Percentiles rank a stretch among this genome's conserved stretches.
These are phyloP conservation scores for Acomys russatus DNA, from an alignment of 2,797 vertebrate genomes.

Conservation along the genomic window DNA sequence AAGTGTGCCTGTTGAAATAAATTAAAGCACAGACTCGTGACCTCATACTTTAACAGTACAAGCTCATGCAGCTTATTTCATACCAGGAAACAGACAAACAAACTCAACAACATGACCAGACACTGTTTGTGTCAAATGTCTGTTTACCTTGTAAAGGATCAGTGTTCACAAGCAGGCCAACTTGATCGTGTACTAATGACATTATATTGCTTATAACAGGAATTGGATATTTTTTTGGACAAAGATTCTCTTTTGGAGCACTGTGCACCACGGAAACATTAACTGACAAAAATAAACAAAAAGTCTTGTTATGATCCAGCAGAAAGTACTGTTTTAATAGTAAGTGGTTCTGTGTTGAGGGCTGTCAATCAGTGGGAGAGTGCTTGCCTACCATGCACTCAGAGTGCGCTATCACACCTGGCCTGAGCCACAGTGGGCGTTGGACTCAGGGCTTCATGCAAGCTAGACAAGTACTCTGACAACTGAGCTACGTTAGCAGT, in stretches of 20 bases:
- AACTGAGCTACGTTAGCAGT: neutral
- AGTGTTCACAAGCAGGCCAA: slow-evolving; percentile 90
- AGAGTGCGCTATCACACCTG: neutral
- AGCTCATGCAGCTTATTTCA: slow-evolving; percentile 38
- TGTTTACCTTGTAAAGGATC: slow-evolving; percentile 92
- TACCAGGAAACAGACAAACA: slow-evolving; percentile 64
- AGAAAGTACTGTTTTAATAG: slow-evolving; percentile 55
- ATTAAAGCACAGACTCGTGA: slow-evolving; percentile 69
- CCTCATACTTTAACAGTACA: slow-evolving; percentile 20
- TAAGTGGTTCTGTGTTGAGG: neutral
- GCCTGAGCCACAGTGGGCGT: neutral
- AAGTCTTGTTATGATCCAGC: slow-evolving; percentile 53
- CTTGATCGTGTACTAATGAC: slow-evolving; percentile 92
- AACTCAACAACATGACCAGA: slow-evolving; percentile 55
- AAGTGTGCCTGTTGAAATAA: slow-evolving; percentile 89
- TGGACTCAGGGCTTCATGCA: neutral
- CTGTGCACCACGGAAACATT: slow-evolving; percentile 87
- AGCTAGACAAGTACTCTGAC: neutral
- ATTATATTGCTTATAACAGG: slow-evolving; percentile 97
- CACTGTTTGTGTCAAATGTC: slow-evolving; percentile 13
- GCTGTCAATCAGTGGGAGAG: neutral
- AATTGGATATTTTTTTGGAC: slow-evolving; percentile 91
- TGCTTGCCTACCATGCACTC: neutral
- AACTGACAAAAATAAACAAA: slow-evolving; percentile 85
- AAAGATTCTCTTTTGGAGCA: slow-evolving; percentile 85